Base-by-base conservation (phyloP, 2,113 vertebrate species). In the Passer montanus region DNA sequence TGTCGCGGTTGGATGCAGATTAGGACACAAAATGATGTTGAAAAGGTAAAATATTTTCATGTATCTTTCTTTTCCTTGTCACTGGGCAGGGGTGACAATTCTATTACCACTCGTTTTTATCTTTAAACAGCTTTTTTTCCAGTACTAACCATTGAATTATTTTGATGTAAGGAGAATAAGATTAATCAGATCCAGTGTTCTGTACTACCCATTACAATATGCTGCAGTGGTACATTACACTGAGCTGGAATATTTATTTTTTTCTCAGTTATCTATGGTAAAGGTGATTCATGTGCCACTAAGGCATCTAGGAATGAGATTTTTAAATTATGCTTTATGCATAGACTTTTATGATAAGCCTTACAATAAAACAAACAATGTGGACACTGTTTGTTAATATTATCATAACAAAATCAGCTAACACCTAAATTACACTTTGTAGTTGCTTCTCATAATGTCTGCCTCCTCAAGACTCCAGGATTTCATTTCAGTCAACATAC, bases 1-100 rank as follows among this genome's bases (percentile, higher is more conserved):
- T 92, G 93, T 44, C 39, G 4, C 76, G 18, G 88, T 7, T 95
- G 86, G 92, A 87, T 76, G 86, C 86, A 90, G 90, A 87, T 92
- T 78, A 87, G 83, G 92, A 94, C n/a, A 78, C 58, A 90, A 96
- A 96, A 96, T 87, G 11, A 72, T 84, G 58, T 66, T 87, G 86
- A 93, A 96, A 94, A 96, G 83, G 79, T 96, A 94, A 95, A 91
- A 27, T 70, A 62, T 86, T 80, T 92, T 43, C 73, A 41, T 62
- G 41, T 21, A 28, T 88, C 78, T 70, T 64, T 85, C 72, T 83
- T 80, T 90, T 82, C 37, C 56, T 82, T 70, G 84, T 62, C 69
- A 60, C 10, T 66, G 68, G 41, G 56, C 22, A 60, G 59, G 37
- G 27, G 13, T 55, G 44, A 75, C 52, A 59, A 26, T 23, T 84